phyloP scores from a whole-genome alignment of 1,140 invertebrate species.

The Argopecten irradians region DNA sequence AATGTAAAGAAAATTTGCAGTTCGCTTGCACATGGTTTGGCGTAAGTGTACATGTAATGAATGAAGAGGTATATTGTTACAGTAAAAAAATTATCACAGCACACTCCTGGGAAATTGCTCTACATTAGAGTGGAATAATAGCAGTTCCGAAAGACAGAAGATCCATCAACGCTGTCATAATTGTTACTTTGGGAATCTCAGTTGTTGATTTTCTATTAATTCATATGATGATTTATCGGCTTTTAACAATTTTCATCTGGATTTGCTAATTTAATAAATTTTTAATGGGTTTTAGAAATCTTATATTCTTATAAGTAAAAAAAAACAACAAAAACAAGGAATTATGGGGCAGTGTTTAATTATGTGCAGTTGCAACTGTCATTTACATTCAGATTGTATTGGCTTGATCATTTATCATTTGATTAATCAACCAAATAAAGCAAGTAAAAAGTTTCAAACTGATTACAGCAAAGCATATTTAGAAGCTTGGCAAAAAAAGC shows the following conservation, averaged over 20 bases:
- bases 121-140: background rate
- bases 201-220: background rate
- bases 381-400: background rate
- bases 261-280: background rate
- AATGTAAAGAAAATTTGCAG: constrained; percentile 12
- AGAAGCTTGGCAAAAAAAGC: no score
- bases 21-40: background rate
- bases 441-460: no score
- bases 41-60: background rate
- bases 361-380: background rate
- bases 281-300: background rate
- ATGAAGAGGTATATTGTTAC: background rate
- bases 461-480: no score
- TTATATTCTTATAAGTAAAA: background rate
- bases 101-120: background rate
- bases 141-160: background rate
- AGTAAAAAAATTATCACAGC: background rate
- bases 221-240: background rate
- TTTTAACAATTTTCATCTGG: background rate
- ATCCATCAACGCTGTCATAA: background rate
- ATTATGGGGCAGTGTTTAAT: background rate
- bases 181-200: background rate
- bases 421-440: no score
- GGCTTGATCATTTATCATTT: background rate
- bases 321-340: background rate